Evolutionary conservation across 2,113 vertebrate genomes (phyloP).

Genomic region (Neolamprologus variostigma): DNA sequence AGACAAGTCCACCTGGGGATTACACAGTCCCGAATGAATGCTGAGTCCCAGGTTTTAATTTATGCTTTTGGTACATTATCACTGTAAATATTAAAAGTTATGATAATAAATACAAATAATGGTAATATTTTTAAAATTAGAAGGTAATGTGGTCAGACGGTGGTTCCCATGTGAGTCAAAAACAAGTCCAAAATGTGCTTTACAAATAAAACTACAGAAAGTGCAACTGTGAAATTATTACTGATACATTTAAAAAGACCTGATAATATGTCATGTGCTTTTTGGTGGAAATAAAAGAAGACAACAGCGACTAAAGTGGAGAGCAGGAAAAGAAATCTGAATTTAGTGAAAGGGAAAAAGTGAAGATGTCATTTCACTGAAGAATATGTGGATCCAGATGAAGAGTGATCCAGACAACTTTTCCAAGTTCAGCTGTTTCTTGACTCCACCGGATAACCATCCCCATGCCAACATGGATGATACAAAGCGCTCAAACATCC

Average conservation of each 20-base stretch:
- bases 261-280: not conserved
- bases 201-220: not conserved
- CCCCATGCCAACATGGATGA: not conserved
- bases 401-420: not conserved
- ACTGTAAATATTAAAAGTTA: not conserved
- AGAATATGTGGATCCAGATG: not conserved
- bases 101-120: not conserved
- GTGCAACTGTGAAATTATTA: not conserved
- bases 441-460: not conserved
- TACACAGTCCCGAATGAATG: not conserved
- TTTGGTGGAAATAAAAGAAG: not conserved
- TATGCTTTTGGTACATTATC: not conserved
- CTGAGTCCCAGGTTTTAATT: not conserved
- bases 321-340: not conserved
- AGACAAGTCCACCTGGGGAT: not conserved
- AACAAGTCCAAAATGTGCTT: not conserved
- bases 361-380: not conserved
- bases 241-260: not conserved
- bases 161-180: not conserved
- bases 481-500: not conserved
- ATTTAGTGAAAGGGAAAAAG: not conserved
- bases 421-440: not conserved
- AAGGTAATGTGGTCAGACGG: not conserved
- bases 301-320: not conserved
- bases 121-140: not conserved